Evolutionary conservation across 2,113 vertebrate species (phyloP).

Genomic region (Melozone crissalis): DNA sequence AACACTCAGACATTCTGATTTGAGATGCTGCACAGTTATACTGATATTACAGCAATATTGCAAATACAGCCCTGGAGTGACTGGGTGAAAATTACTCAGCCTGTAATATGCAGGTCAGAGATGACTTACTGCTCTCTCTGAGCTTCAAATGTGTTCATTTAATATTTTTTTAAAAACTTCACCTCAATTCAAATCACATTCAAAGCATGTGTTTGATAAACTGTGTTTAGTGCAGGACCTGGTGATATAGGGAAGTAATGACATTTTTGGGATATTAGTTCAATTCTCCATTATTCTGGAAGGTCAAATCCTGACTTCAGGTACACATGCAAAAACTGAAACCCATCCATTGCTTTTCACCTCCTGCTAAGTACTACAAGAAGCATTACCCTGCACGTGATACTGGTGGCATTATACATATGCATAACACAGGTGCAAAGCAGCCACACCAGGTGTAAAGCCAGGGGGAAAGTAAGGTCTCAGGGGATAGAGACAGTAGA

Average conservation of each 20-base stretch:
- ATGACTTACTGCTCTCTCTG: not conserved
- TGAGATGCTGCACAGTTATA: not conserved
- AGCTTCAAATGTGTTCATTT: not conserved
- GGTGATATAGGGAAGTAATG: not conserved
- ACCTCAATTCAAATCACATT: not conserved
- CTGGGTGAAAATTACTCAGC: not conserved
- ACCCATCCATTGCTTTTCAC: rapidly evolving
- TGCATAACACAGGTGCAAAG: not conserved
- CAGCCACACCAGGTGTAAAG: not conserved
- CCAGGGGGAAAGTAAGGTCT: not conserved
- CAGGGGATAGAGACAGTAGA: not conserved
- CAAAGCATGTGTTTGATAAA: not conserved
- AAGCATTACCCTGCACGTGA: rapidly evolving
- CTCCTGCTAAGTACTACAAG: not conserved
- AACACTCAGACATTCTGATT: not conserved
- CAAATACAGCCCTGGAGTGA: not conserved
- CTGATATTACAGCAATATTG: not conserved
- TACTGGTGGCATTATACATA: not conserved
- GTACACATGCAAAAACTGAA: not conserved
- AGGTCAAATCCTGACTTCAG: not conserved
- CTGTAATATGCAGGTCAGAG: not conserved
- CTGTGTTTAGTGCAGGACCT: not conserved
- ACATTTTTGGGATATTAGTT: not conserved
- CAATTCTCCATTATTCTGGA: not conserved
- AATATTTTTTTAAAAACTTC: not conserved